Evolutionary conservation across 1,140 invertebrate species (phyloP).

Genomic region (Drosophila pachea): DNA sequence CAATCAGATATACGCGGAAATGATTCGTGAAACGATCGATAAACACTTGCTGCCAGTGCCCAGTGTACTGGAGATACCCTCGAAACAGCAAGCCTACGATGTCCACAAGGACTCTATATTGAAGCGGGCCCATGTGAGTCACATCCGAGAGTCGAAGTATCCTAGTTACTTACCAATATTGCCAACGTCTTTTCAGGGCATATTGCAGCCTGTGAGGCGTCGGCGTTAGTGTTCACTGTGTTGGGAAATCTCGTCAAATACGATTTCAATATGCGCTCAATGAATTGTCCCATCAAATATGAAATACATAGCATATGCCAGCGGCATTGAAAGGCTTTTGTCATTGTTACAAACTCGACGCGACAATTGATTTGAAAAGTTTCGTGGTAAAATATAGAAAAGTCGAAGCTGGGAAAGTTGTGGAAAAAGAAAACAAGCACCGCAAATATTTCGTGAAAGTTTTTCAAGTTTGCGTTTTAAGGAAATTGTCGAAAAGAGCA

Average conservation of each 20-base stretch:
- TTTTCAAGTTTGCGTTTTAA: slow-evolving; percentile 71
- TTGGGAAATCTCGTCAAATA: not conserved
- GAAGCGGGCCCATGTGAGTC: slow-evolving; percentile 90
- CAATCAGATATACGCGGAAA: slow-evolving; percentile 98
- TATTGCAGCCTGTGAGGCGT: slow-evolving; percentile 37
- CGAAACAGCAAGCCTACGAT: slow-evolving; percentile 99
- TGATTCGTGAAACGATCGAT: slow-evolving; percentile 98
- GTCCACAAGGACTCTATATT: slow-evolving; percentile 98
- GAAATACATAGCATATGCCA: slow-evolving; percentile 36
- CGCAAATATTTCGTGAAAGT: slow-evolving; percentile 54
- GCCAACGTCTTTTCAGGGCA: slow-evolving; percentile 26
- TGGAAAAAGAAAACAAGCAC: slow-evolving; percentile 36
- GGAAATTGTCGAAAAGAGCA: slow-evolving; percentile 65
- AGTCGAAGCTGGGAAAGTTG: slow-evolving; percentile 15
- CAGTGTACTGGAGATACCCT: slow-evolving; percentile 99
- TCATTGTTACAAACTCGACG: slow-evolving; percentile 50
- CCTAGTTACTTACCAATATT: not conserved
- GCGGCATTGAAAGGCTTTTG: slow-evolving; percentile 39
- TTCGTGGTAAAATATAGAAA: slow-evolving; percentile 20
- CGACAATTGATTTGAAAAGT: slow-evolving; percentile 51
- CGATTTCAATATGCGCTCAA: not conserved
- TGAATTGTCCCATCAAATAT: slow-evolving; percentile 44
- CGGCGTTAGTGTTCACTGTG: slow-evolving; percentile 18
- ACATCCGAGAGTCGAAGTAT: not conserved
- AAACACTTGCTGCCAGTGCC: slow-evolving; percentile 94